A percentile compares a stretch with the other conserved stretches of the same genome.
Evolutionary conservation across 2,888 invertebrate genomes (phyloP).

Genomic region (Noctua fimbriata): DNA sequence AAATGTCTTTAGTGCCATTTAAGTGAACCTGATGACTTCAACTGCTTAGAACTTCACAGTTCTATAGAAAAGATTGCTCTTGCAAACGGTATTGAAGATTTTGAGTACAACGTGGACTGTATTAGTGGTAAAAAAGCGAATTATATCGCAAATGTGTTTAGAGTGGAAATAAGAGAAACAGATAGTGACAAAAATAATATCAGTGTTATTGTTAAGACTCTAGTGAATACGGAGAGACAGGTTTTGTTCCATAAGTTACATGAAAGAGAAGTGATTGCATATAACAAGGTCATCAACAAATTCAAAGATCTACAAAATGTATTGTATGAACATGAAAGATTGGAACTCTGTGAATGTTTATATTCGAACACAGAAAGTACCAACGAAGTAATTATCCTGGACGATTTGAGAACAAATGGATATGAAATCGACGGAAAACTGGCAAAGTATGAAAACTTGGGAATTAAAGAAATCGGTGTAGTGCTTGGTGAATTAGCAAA

Average conservation of each 20-base stretch:
- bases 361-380: slow-evolving; percentile 73
- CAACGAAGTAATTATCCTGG: slow-evolving; percentile 82
- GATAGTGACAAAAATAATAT: slow-evolving; percentile 69
- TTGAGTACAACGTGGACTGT: slow-evolving; percentile 82
- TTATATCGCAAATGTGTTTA: slow-evolving; percentile 83
- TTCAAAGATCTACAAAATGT: slow-evolving; percentile 75
- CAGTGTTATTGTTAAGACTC: slow-evolving; percentile 84
- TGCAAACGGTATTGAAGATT: slow-evolving; percentile 76
- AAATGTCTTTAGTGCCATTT: slow-evolving; percentile 87
- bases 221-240: slow-evolving; percentile 82
- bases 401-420: slow-evolving; percentile 79
- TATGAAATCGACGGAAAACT: slow-evolving; percentile 77
- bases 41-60: slow-evolving; percentile 80
- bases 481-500: slow-evolving; percentile 82
- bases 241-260: slow-evolving; percentile 83
- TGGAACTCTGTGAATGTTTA: slow-evolving; percentile 79
- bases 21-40: slow-evolving; percentile 86
- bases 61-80: slow-evolving; percentile 78
- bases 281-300: slow-evolving; percentile 76
- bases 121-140: slow-evolving; percentile 81
- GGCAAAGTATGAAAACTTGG: slow-evolving; percentile 73
- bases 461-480: slow-evolving; percentile 72
- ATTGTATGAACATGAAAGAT: slow-evolving; percentile 69
- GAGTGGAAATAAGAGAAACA: slow-evolving; percentile 78
- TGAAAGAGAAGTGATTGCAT: slow-evolving; percentile 81